Evolutionary conservation across 2,888 invertebrate genomes (phyloP), one percentile per base, ranked within the genome.

Genomic region (Philaethria dido): DNA sequence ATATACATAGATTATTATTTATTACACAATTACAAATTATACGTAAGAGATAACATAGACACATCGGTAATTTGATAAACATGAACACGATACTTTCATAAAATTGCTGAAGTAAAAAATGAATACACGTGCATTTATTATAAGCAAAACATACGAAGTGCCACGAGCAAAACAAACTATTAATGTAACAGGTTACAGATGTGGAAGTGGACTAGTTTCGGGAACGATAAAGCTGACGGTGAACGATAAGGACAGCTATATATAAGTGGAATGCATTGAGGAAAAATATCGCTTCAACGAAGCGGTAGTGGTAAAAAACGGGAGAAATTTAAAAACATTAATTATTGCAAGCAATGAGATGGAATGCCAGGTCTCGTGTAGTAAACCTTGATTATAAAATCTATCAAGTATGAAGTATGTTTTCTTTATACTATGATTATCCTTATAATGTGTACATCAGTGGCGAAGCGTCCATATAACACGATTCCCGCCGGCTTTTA

Each of bases 191-290:
- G 66, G 59, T 72, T 66, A 62, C 59, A 68, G 33, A 67, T 67
- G 68, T 64, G 36, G 42, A 66, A 44, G 36, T 68, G 62, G 47
- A 68, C 68, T 66, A 63, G 69, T 71, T 73, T 72, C 22, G 69
- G 66, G 66, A 42, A 55, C 62, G 67, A 71, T 61, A 69, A 70
- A 66, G 66, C 48, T 9, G 69, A 66, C 45, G 73, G 71, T 66
- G 70, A 69, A 62, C 68, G 79, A 84, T 73, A 81, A 79, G 72
- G 78, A 76, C 71, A 42, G 69, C 70, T 64, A 66, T 68, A 74
- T 52, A 20, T 68, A 79, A 86, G 76, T 78, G 84, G 77, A 82
- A 84, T 68, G 72, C 75, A 81, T 72, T 88, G 87, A 88, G 89
- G 88, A 89, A 86, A 88, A 86, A 79, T 74, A 71, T 64, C 70